Evolutionary conservation across 1,140 invertebrate species (phyloP).

Genomic region (Pseudachorutes palmiensis): DNA sequence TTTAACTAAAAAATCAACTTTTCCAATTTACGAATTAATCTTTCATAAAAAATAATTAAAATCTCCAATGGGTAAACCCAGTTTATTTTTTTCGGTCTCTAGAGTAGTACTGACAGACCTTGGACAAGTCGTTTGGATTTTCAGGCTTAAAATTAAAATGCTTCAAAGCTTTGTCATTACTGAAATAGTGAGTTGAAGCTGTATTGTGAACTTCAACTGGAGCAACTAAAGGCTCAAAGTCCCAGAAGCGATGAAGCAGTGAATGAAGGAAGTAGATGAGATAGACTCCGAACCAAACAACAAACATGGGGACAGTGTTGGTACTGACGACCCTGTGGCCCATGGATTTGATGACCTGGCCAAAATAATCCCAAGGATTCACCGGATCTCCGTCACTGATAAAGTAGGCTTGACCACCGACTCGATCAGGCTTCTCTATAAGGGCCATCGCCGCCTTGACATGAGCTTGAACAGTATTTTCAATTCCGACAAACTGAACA

Average conservation of each 20-base stretch:
- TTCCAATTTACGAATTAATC: too few species aligned
- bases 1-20: neutral
- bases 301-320: constrained; percentile 27
- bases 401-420: constrained; percentile 46
- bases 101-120: constrained; percentile 24
- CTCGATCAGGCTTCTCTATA: constrained; percentile 16
- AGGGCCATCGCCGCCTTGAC: constrained; percentile 42
- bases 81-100: constrained; percentile 5
- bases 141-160: constrained; percentile 42
- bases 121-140: constrained; percentile 35
- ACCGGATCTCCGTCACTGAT: constrained; percentile 45
- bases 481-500: constrained; percentile 44
- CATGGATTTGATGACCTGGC: constrained; percentile 30
- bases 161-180: constrained; percentile 41
- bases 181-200: constrained; percentile 46
- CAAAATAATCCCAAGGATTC: constrained; percentile 43
- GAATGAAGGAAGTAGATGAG: constrained; percentile 40
- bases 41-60: too few species aligned
- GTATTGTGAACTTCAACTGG: constrained; percentile 47
- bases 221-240: constrained; percentile 28
- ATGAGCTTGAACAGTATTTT: constrained; percentile 46
- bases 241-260: constrained; percentile 31
- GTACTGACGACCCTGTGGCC: constrained; percentile 25
- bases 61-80: too few species aligned
- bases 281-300: constrained; percentile 30